These are phyloP conservation scores for Dromiciops gliroides DNA, from an alignment of 2,113 vertebrate species.

Conservation along the genomic window DNA sequence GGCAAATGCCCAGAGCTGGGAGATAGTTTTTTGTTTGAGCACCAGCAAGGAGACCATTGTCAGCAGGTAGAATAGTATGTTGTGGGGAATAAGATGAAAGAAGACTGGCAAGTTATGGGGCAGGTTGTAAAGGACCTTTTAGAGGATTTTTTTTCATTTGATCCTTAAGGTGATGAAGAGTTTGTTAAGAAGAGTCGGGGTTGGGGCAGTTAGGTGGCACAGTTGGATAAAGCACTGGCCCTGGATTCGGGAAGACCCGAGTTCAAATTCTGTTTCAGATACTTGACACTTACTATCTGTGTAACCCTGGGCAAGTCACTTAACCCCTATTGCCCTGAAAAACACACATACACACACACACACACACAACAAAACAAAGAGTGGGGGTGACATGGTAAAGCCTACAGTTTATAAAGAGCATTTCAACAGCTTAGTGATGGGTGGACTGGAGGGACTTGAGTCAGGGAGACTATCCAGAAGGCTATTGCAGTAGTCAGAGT, in stretches of 20 bases:
- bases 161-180: background rate
- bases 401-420: background rate
- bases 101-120: background rate
- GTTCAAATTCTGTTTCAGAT: too few species aligned
- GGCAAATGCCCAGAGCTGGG: background rate
- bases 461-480: background rate
- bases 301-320: too few species aligned
- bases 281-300: too few species aligned
- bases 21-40: background rate
- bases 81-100: background rate
- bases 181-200: background rate
- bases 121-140: background rate
- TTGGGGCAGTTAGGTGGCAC: too few species aligned
- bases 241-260: too few species aligned
- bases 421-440: background rate
- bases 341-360: too few species aligned
- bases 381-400: background rate
- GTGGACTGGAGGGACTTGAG: background rate
- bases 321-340: too few species aligned
- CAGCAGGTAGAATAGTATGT: background rate
- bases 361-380: too few species aligned
- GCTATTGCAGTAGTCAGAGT: background rate
- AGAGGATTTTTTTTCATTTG: background rate
- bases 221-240: too few species aligned
- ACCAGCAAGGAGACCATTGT: background rate